Percentiles rank a stretch among this genome's conserved stretches.
These are phyloP conservation scores for Anolis sagrei DNA, from an alignment of 2,113 vertebrate species.

Conservation along the genomic window DNA sequence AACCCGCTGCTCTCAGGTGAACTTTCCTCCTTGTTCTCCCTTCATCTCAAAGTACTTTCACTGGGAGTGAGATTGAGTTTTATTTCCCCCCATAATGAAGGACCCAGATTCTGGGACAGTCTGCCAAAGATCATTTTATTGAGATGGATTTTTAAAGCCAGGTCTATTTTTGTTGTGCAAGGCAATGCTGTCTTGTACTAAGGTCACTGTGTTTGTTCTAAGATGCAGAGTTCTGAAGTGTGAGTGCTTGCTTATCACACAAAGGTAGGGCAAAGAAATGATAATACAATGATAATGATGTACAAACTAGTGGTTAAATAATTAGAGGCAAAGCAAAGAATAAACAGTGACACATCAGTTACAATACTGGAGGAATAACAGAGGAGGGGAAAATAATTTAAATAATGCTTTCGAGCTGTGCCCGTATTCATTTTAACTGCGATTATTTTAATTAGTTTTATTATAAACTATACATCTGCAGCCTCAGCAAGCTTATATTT, in stretches of 20 bases:
- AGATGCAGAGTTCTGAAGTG: not conserved
- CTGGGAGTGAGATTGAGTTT: too few relatives aligned
- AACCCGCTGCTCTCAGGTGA: not conserved
- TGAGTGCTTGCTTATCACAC: not conserved
- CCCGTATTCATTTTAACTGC: not conserved
- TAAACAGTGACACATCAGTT: not conserved
- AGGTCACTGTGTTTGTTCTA: not conserved
- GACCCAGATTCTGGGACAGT: not conserved
- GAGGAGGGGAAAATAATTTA: not conserved
- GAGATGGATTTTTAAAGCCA: not conserved
- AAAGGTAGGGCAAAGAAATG: not conserved
- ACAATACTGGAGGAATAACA: too few relatives aligned
- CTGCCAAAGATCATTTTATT: not conserved
- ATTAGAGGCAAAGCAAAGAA: not conserved
- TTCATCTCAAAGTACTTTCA: not conserved
- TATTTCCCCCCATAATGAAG: not conserved
- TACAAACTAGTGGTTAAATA: not conserved
- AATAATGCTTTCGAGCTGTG: not conserved
- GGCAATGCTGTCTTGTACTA: not conserved
- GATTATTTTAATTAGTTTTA: not conserved
- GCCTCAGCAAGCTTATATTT: too few relatives aligned
- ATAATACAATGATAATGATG: too few relatives aligned
- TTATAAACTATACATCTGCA: not conserved
- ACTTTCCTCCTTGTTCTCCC: not conserved
- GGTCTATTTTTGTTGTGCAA: not conserved